A percentile compares a stretch with the other conserved stretches of the same genome.
phyloP scores from a whole-genome alignment of 2,113 vertebrate species.

The Charina bottae region DNA sequence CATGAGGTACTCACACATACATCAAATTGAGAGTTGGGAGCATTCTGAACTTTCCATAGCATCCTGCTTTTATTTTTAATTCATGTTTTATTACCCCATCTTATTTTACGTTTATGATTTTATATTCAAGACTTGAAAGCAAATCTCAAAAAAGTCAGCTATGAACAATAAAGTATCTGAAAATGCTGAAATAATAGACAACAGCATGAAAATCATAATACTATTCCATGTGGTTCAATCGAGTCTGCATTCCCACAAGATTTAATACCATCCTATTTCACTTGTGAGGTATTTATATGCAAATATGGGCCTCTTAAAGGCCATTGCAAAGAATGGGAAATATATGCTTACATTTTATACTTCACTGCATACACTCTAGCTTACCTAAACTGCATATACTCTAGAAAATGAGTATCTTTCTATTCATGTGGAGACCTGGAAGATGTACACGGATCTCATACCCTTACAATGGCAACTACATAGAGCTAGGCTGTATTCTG shows the following conservation, averaged over 20 bases:
- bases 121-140: background rate
- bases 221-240: background rate
- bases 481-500: too few relatives aligned
- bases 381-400: background rate
- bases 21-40: background rate
- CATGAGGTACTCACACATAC: background rate
- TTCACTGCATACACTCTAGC: background rate
- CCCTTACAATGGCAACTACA: too few relatives aligned
- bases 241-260: background rate
- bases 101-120: background rate
- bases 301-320: background rate
- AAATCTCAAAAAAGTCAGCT: background rate
- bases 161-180: background rate
- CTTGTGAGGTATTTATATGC: background rate
- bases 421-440: background rate
- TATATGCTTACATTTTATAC: background rate
- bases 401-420: background rate
- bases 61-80: background rate
- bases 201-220: background rate
- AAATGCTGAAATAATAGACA: background rate
- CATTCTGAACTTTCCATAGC: background rate
- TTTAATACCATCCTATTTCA: background rate
- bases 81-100: background rate
- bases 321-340: too few relatives aligned
- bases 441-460: too few relatives aligned